Conservation (phyloP, 2,113 vertebrate genomes). For the Hippocampus comes region DNA sequence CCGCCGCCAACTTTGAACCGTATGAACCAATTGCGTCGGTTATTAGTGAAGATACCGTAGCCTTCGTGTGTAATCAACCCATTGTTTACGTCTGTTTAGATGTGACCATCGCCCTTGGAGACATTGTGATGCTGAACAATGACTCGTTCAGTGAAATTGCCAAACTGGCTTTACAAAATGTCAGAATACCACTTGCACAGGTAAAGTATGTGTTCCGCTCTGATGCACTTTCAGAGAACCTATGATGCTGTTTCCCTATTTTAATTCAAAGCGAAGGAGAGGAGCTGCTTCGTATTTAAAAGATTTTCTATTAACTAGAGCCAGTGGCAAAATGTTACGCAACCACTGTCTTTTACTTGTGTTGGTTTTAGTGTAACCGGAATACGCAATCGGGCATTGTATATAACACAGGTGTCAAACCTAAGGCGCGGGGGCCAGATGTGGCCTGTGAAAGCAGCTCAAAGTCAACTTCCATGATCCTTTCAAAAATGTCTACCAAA, state of each 20-base stretch:
- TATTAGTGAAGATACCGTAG: background rate
- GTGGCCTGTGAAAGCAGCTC: too few relatives aligned
- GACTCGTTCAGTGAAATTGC: slow-evolving; percentile 38
- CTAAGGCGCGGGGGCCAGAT: too few relatives aligned
- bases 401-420: too few relatives aligned
- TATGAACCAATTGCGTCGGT: background rate
- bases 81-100: slow-evolving; percentile 39
- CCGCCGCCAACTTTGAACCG: background rate
- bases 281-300: too few relatives aligned
- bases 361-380: background rate
- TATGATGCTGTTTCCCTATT: background rate
- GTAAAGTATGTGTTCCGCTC: slow-evolving; percentile 26
- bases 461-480: too few relatives aligned
- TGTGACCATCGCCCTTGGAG: slow-evolving; percentile 52
- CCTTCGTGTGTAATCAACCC: background rate
- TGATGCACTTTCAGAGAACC: background rate
- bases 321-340: background rate
- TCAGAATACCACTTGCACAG: slow-evolving; percentile 66
- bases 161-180: slow-evolving; percentile 28
- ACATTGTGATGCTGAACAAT: slow-evolving; percentile 43
- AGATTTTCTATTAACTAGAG: background rate
- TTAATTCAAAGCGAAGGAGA: background rate
- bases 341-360: background rate
- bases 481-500: too few relatives aligned
- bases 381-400: background rate